Evolutionary conservation across 2,797 vertebrate genomes (phyloP).

Genomic region (Pipistrellus nathusii): DNA sequence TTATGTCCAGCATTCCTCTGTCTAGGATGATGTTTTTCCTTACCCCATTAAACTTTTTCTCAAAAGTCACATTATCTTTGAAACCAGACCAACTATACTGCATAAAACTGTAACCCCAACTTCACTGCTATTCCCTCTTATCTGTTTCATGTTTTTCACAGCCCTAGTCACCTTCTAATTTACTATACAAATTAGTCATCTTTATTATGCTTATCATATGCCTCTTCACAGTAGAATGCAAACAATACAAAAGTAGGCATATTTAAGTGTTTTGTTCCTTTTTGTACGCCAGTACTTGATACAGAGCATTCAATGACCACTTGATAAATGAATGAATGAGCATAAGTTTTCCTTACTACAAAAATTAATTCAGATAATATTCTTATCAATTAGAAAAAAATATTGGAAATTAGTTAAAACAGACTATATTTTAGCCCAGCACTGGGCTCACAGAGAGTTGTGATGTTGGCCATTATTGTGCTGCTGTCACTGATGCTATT

Average conservation of each 20-base stretch:
- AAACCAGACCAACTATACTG: neutral
- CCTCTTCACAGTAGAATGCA: neutral
- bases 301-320: neutral
- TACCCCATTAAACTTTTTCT: neutral
- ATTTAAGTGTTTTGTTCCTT: neutral
- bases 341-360: neutral
- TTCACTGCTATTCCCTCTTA: neutral
- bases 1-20: neutral
- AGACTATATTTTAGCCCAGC: neutral
- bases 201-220: neutral
- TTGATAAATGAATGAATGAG: neutral
- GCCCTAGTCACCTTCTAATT: neutral
- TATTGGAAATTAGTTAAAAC: neutral
- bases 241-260: neutral
- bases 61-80: neutral
- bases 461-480: neutral
- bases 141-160: neutral
- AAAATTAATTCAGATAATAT: neutral
- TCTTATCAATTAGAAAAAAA: neutral
- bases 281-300: neutral
- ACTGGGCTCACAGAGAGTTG: neutral
- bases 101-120: neutral
- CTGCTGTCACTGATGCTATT: accelerated
- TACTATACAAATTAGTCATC: neutral
- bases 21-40: neutral